phyloP scores from a whole-genome alignment of 1,140 invertebrate species.

The Aradophagus sp. region DNA sequence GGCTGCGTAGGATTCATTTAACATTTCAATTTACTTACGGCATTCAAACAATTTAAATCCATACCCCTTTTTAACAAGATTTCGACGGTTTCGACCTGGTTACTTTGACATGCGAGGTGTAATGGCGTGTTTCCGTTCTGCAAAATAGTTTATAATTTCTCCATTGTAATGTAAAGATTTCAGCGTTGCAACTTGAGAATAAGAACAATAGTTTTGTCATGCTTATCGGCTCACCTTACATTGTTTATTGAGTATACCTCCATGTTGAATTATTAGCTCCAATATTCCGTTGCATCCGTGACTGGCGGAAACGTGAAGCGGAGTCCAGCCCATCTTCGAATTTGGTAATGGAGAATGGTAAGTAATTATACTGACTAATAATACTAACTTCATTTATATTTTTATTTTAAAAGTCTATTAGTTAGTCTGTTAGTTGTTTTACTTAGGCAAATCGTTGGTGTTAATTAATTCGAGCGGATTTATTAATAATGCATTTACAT shows the following conservation, averaged over 20 bases:
- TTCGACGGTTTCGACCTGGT: slow-evolving; percentile 82
- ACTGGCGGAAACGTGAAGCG: slow-evolving; percentile 84
- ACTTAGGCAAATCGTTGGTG: no score
- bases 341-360: slow-evolving; percentile 47
- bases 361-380: no score
- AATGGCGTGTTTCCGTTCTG: slow-evolving; percentile 85
- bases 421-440: no score
- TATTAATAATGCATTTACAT: no score
- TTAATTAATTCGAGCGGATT: no score
- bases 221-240: no score
- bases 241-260: slow-evolving; percentile 81
- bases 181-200: no score
- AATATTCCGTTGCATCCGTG: slow-evolving; percentile 84
- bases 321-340: slow-evolving; percentile 84
- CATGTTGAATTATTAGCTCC: slow-evolving; percentile 80
- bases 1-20: no score
- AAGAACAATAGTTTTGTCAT: no score
- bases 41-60: slow-evolving; percentile 82
- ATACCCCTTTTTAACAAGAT: slow-evolving; percentile 82
- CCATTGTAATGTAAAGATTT: no score
- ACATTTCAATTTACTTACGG: slow-evolving; percentile 76
- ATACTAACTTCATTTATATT: no score
- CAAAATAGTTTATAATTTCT: slow-evolving; percentile 51
- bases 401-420: no score
- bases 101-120: slow-evolving; percentile 84